Percentiles rank a stretch among this genome's conserved stretches.
These are phyloP conservation scores for Zele albiditarsus DNA, from an alignment of 2,888 invertebrate species.

Conservation along the genomic window DNA sequence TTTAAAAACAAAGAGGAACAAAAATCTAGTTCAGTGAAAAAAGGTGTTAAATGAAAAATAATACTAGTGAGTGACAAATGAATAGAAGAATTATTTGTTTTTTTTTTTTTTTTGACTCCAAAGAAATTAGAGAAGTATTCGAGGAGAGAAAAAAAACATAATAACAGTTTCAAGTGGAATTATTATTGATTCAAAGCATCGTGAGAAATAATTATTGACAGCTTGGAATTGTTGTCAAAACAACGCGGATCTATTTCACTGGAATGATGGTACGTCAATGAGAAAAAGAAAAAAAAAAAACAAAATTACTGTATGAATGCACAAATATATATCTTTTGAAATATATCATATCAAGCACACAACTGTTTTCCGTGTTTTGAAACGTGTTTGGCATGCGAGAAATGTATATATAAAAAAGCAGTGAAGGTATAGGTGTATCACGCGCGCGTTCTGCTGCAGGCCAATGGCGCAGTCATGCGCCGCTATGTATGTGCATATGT, in stretches of 20 bases:
- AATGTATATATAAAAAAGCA: background rate
- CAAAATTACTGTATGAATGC: background rate
- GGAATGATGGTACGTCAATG: slow-evolving; percentile 70
- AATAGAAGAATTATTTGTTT: too few species aligned
- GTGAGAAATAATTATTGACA: slow-evolving; percentile 11
- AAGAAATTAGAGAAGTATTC: too few species aligned
- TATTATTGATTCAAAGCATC: background rate
- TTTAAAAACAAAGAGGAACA: too few species aligned
- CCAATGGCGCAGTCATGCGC: slow-evolving; percentile 1
- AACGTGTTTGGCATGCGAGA: slow-evolving; percentile 11
- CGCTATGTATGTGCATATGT: background rate
- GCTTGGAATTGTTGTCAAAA: background rate
- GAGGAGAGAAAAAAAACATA: too few species aligned
- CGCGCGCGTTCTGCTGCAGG: background rate
- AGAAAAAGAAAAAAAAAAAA: slow-evolving; percentile 12
- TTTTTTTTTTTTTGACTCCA: too few species aligned
- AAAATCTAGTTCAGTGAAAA: background rate
- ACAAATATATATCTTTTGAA: background rate
- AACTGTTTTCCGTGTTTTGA: slow-evolving; percentile 2
- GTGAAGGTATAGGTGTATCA: background rate
- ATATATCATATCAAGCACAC: background rate
- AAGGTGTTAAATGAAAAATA: too few species aligned
- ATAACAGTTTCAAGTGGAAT: too few species aligned
- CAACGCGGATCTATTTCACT: slow-evolving; percentile 56
- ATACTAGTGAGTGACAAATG: too few species aligned